These are phyloP conservation scores for Cyanoderma ruficeps DNA, from an alignment of 2,113 vertebrate genomes.

Conservation along the genomic window DNA sequence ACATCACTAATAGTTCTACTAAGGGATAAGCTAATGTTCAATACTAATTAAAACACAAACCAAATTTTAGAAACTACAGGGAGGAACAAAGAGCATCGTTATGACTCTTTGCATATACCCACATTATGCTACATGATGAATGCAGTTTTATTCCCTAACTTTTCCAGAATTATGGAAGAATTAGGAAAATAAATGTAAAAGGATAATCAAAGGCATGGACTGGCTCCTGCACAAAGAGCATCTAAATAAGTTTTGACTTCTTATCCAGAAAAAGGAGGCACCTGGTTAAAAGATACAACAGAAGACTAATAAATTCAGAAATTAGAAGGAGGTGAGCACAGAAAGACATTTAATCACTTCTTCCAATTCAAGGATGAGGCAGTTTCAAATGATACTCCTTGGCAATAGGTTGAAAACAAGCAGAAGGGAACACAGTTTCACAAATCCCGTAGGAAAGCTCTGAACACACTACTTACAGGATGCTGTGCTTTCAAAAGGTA, in stretches of 20 bases:
- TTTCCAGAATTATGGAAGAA: background rate
- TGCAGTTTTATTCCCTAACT: background rate
- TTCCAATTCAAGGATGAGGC: background rate
- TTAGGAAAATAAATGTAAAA: background rate
- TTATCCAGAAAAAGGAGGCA: background rate
- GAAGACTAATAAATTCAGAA: background rate
- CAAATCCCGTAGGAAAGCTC: background rate
- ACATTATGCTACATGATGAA: background rate
- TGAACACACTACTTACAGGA: background rate
- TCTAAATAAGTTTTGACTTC: background rate
- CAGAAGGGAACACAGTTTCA: background rate
- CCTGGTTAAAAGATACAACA: background rate
- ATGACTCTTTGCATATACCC: background rate
- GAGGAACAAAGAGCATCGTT: background rate
- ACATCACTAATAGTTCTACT: background rate
- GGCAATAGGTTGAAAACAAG: background rate
- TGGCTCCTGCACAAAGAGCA: background rate
- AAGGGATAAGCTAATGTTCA: background rate
- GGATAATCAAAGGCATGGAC: background rate
- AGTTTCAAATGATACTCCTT: background rate
- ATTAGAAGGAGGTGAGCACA: background rate
- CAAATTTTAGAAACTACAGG: background rate
- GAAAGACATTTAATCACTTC: background rate
- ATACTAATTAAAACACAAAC: background rate
- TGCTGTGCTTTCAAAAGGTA: background rate